Conservation (phyloP, 2,797 vertebrate species). For the Myripristis jacobus region DNA sequence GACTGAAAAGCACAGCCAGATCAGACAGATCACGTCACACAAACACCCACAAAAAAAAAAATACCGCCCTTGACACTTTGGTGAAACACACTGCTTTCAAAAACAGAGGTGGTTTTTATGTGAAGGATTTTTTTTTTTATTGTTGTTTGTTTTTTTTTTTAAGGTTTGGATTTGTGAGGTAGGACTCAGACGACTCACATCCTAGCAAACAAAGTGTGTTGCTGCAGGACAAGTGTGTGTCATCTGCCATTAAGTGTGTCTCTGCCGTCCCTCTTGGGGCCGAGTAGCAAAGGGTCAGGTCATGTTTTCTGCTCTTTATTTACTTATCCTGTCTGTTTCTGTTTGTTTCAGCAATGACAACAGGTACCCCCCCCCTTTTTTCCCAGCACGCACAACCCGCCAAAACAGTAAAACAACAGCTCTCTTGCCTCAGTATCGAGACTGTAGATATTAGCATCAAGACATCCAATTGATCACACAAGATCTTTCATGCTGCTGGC, state of each 20-base stretch:
- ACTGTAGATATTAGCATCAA: background rate
- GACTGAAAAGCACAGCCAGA: background rate
- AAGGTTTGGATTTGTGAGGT: no score
- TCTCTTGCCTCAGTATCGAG: constrained; percentile 8
- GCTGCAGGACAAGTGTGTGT: constrained; percentile 72
- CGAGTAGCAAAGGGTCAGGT: constrained; percentile 60
- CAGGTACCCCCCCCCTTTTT: constrained; percentile 54
- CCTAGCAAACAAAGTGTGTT: constrained; percentile 40
- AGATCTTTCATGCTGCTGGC: background rate
- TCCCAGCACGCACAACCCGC: constrained; percentile 11
- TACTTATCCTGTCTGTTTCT: constrained; percentile 71
- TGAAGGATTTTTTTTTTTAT: constrained; percentile 9
- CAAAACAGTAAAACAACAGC: background rate
- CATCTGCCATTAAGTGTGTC: constrained; percentile 68
- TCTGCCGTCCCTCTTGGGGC: constrained; percentile 61
- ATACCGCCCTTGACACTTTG: background rate
- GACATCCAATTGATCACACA: constrained; percentile 7
- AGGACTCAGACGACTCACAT: background rate
- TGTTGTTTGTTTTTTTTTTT: no score
- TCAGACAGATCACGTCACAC: background rate
- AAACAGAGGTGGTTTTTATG: constrained; percentile 4
- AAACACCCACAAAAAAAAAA: no score
- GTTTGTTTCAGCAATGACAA: constrained; percentile 56
- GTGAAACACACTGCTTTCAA: constrained; percentile 1
- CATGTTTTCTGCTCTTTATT: constrained; percentile 75